phyloP scores from a whole-genome alignment of 2,888 invertebrate genomes.

The Andrena fulva region DNA sequence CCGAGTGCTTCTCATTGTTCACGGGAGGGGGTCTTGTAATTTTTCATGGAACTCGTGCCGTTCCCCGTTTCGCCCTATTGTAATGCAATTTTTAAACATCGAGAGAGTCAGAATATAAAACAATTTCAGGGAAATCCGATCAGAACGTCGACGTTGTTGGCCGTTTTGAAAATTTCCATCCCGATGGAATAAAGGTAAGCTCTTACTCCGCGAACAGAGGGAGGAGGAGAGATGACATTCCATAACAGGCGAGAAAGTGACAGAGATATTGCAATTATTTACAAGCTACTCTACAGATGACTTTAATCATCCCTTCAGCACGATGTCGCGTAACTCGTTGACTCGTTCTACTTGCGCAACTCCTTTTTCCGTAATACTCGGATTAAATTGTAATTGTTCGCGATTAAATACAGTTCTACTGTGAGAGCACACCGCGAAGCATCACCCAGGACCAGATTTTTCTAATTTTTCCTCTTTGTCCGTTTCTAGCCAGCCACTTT shows the following conservation, averaged over 20 bases:
- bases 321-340: conserved; percentile 13
- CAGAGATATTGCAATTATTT: conserved; percentile 16
- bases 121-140: not conserved
- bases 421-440: not conserved
- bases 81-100: conserved; percentile 2
- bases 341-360: not conserved
- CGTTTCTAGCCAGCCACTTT: not conserved
- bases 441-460: not conserved
- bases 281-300: not conserved
- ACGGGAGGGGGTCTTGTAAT: not conserved
- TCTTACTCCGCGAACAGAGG: not conserved
- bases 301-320: conserved; percentile 8
- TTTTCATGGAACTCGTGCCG: not conserved
- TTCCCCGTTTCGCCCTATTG: not conserved
- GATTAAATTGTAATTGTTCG: not conserved
- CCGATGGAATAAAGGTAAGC: not conserved
- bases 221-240: not conserved
- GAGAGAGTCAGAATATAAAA: no score
- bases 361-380: conserved; percentile 12
- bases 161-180: not conserved
- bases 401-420: not conserved
- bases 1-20: not conserved
- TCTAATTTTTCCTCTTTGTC: not conserved
- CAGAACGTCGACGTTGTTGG: not conserved
- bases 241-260: not conserved